Evolutionary conservation across 2,113 vertebrate genomes (phyloP).

Genomic region (Alces alces): DNA sequence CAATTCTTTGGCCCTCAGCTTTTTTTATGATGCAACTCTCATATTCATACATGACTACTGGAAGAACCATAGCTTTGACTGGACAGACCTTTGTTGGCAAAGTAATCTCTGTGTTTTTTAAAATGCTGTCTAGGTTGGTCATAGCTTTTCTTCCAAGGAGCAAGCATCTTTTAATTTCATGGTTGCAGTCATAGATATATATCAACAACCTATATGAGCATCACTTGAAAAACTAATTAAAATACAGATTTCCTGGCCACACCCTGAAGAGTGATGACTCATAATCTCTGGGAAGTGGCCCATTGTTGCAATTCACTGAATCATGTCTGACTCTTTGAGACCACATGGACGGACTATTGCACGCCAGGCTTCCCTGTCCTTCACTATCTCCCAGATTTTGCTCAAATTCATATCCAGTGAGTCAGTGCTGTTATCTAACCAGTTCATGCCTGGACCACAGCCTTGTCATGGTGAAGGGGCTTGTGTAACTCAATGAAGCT

Average conservation of each 20-base stretch:
- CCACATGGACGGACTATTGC: neutral
- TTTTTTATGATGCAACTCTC: neutral
- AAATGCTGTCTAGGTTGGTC: neutral
- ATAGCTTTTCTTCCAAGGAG: neutral
- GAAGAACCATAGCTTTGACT: neutral
- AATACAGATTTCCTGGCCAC: neutral
- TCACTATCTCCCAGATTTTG: too few relatives aligned
- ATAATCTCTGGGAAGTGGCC: neutral
- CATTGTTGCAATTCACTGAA: neutral
- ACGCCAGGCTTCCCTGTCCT: neutral
- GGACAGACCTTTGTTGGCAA: neutral
- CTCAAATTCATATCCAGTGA: too few relatives aligned
- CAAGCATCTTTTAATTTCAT: neutral
- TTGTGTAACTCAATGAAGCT: too few relatives aligned
- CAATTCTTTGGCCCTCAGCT: neutral
- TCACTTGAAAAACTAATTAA: neutral
- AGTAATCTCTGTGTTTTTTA: neutral
- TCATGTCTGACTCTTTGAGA: neutral
- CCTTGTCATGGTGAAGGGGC: too few relatives aligned
- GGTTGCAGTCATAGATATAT: neutral
- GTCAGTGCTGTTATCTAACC: too few relatives aligned
- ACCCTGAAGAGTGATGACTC: neutral
- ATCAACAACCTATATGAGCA: neutral
- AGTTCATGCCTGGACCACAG: too few relatives aligned
- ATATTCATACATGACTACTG: neutral